These are phyloP conservation scores for Erpornis zantholeuca DNA, from an alignment of 2,113 vertebrate genomes.

Conservation along the genomic window DNA sequence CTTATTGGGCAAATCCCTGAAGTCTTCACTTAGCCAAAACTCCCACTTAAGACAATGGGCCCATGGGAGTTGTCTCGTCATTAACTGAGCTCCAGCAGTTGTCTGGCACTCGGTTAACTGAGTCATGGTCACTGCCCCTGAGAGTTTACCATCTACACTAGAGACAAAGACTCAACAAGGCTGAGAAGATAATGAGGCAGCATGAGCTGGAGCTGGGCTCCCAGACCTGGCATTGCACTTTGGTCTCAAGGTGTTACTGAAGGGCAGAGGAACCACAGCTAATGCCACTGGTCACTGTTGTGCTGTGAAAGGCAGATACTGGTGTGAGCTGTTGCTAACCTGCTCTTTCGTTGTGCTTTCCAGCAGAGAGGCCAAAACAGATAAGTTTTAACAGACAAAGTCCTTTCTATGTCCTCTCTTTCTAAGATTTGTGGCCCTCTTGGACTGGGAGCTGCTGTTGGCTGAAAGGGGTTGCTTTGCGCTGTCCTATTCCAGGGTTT, in stretches of 20 bases:
- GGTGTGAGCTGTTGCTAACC: neutral
- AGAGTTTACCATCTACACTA: neutral
- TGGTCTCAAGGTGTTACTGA: neutral
- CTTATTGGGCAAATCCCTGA: slow-evolving; percentile 39
- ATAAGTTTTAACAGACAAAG: neutral
- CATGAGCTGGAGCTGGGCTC: neutral
- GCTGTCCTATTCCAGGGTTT: neutral
- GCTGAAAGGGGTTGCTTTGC: neutral
- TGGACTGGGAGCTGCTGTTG: neutral
- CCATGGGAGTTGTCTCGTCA: slow-evolving; percentile 27
- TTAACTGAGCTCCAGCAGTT: slow-evolving; percentile 51
- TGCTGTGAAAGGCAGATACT: neutral
- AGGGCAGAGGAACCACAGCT: neutral
- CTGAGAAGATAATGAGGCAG: slow-evolving; percentile 29
- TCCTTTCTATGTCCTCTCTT: neutral
- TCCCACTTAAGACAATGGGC: slow-evolving; percentile 38
- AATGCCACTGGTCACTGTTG: neutral
- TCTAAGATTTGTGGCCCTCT: neutral
- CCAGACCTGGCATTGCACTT: neutral
- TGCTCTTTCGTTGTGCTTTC: neutral
- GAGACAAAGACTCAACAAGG: slow-evolving; percentile 19
- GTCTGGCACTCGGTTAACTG: slow-evolving; percentile 37
- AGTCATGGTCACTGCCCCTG: slow-evolving; percentile 45
- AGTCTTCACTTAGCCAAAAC: slow-evolving; percentile 43
- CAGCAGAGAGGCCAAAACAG: neutral